A percentile compares a stretch with the other conserved stretches of the same genome.
These are phyloP conservation scores for Synaphobranchus kaupii DNA, from an alignment of 2,797 vertebrate species.

Conservation along the genomic window DNA sequence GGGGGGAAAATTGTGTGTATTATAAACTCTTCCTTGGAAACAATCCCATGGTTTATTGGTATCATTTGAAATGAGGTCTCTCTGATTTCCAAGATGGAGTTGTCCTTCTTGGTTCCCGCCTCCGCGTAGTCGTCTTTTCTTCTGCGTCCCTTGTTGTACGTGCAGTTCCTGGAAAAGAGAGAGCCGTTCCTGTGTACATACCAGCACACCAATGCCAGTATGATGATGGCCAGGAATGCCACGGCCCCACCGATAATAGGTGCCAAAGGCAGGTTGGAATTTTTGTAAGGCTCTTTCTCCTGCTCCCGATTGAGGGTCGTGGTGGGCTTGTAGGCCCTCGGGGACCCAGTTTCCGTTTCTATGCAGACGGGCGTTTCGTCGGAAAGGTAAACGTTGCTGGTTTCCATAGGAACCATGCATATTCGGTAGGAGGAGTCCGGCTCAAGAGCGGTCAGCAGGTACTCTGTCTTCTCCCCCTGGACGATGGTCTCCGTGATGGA, in stretches of 20 bases:
- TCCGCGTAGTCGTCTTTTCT: conserved; percentile 94
- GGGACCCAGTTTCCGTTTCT: conserved; percentile 90
- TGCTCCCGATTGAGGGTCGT: conserved; percentile 97
- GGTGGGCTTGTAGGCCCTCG: conserved; percentile 94
- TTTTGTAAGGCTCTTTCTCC: conserved; percentile 98
- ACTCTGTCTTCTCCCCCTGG: conserved; percentile 91
- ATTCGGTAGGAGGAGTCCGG: conserved; percentile 96
- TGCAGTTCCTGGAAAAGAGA: conserved; percentile 88
- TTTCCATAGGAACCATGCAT: conserved; percentile 99
- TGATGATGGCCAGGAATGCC: conserved; percentile 87
- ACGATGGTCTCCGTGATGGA: conserved; percentile 99
- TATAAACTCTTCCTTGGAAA: conserved; percentile 94
- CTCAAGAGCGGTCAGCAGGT: conserved; percentile 94
- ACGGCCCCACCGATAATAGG: conserved; percentile 93
- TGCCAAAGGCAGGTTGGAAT: conserved; percentile 91
- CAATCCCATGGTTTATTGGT: conserved; percentile 96
- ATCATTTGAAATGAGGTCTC: conserved; percentile 96
- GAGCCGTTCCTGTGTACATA: conserved; percentile 90
- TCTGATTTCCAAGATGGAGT: conserved; percentile 97
- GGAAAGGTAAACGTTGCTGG: conserved; percentile 95
- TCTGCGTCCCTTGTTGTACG: conserved; percentile 89
- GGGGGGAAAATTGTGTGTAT: conserved; percentile 95
- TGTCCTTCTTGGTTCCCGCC: conserved; percentile 95
- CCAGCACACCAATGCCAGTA: conserved; percentile 88
- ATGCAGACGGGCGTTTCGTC: conserved; percentile 97